phyloP scores from a whole-genome alignment of 2,113 vertebrate species.

The Eubucco bourcierii region DNA sequence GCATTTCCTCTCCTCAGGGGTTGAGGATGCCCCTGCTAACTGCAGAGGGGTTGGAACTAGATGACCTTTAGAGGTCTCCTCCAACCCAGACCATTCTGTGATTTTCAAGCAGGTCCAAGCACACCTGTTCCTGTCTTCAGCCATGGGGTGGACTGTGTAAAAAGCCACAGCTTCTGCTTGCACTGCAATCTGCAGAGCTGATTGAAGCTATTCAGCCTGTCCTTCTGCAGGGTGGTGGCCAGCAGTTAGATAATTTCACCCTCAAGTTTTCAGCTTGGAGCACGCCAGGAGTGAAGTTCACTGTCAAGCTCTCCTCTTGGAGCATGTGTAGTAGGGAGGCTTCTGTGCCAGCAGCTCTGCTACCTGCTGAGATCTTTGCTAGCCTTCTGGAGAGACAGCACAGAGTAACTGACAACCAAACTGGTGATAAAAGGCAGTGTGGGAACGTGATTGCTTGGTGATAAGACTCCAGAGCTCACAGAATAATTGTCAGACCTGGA shows the following conservation, averaged over 20 bases:
- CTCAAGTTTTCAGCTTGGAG: not conserved
- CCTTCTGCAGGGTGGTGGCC: not conserved
- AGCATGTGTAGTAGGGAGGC: not conserved
- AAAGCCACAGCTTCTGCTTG: not conserved
- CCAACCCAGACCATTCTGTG: not conserved
- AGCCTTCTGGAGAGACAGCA: not conserved
- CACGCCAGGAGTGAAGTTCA: not conserved
- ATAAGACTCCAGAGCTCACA: not conserved
- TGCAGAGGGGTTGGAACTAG: too few species aligned
- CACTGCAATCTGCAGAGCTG: not conserved
- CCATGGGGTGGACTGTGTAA: not conserved
- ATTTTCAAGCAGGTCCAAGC: not conserved
- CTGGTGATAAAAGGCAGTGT: too few species aligned
- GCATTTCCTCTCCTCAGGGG: too few species aligned
- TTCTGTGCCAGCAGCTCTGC: not conserved
- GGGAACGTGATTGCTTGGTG: not conserved
- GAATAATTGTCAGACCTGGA: too few species aligned
- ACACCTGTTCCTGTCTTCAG: not conserved
- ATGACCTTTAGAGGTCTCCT: too few species aligned
- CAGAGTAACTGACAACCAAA: not conserved
- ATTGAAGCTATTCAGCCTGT: not conserved
- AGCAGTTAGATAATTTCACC: not conserved
- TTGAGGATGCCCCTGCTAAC: too few species aligned
- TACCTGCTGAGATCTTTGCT: not conserved
- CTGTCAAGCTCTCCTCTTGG: too few species aligned